A percentile compares a stretch with the other conserved stretches of the same genome.
phyloP scores from a whole-genome alignment of 2,888 invertebrate genomes.

The Lasius platythorax region DNA sequence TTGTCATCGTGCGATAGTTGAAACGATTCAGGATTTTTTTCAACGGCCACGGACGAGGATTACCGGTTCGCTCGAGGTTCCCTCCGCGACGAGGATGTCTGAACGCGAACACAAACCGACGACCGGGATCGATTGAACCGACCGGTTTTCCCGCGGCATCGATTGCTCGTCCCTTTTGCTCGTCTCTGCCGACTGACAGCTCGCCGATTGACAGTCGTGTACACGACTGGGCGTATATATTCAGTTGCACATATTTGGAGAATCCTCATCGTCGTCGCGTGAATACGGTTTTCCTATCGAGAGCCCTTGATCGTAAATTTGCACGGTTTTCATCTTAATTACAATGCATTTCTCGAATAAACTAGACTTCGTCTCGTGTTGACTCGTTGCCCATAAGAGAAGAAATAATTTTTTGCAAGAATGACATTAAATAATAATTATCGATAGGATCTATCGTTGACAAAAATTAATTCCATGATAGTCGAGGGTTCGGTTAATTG shows the following conservation, averaged over 20 bases:
- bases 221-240: background rate
- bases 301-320: background rate
- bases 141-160: slow-evolving; percentile 22
- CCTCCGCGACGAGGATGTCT: slow-evolving; percentile 21
- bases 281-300: background rate
- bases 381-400: background rate
- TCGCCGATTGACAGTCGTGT: slow-evolving; percentile 18
- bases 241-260: background rate
- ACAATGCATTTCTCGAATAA: background rate
- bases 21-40: background rate
- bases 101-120: slow-evolving; percentile 4
- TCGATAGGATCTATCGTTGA: background rate
- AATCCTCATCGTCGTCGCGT: background rate
- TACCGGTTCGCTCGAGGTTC: slow-evolving; percentile 5
- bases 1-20: slow-evolving; percentile 25
- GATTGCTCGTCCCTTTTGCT: slow-evolving; percentile 25
- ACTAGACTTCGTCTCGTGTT: background rate
- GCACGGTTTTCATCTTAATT: background rate
- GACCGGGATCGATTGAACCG: background rate
- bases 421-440: background rate
- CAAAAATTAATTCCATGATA: background rate
- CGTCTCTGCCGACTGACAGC: slow-evolving; percentile 34
- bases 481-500: background rate
- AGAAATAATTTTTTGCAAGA: background rate
- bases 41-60: slow-evolving; percentile 15